Evolutionary conservation across 2,113 vertebrate genomes (phyloP).

Genomic region (Sinosuthora webbiana): DNA sequence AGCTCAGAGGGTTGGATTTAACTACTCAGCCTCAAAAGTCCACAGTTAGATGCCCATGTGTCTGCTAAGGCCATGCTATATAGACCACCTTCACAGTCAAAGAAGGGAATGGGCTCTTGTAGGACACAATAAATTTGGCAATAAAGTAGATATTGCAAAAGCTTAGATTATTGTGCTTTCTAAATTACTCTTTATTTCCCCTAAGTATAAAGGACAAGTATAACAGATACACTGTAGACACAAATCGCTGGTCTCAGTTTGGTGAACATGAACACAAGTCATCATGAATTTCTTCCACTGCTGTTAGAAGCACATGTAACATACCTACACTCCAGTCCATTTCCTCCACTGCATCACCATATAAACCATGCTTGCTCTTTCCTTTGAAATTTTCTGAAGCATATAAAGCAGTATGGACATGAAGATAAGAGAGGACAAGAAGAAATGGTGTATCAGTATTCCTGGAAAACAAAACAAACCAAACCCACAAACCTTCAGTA

Average conservation of each 20-base stretch:
- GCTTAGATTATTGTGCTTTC: neutral
- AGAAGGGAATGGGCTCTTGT: neutral
- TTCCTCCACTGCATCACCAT: conserved; percentile 86
- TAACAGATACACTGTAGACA: neutral
- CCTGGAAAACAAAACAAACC: conserved; percentile 57
- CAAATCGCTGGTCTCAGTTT: neutral
- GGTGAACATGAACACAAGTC: neutral
- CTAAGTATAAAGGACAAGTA: neutral
- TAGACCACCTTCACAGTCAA: neutral
- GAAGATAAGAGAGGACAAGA: conserved; percentile 83
- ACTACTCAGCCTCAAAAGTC: neutral
- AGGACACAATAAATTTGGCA: neutral
- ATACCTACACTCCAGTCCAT: conserved; percentile 92
- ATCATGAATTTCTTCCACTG: neutral
- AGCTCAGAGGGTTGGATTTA: neutral
- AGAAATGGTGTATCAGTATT: conserved; percentile 77
- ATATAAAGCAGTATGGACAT: conserved; percentile 87
- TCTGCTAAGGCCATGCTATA: neutral
- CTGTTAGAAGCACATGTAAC: neutral
- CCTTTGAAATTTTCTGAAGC: conserved; percentile 77
- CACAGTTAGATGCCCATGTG: neutral
- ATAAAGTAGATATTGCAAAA: neutral
- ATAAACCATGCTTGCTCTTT: conserved; percentile 81
- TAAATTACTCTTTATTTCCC: neutral
- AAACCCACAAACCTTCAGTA: neutral